Evolutionary conservation across 2,888 invertebrate genomes (phyloP), one percentile per base, ranked within the genome.

Genomic region (Sisyra nigra): DNA sequence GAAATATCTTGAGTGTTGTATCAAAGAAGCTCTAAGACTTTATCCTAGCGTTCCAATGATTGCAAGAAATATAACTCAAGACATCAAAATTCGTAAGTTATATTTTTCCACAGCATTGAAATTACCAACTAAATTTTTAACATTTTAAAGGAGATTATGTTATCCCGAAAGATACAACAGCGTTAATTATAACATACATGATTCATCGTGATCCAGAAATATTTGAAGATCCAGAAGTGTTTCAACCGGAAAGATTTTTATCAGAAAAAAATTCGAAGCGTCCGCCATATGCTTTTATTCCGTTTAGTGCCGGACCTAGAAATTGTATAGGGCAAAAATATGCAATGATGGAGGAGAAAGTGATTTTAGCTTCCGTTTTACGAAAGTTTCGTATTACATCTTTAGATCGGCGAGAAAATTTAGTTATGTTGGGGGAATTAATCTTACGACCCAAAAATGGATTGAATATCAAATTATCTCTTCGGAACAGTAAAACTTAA

Each of bases 11-110:
- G 60, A 60, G 41, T 50, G 59, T 36, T 57, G 57, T 13, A 57
- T 62, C 33, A 62, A 62, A 47, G 63, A 63, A 50, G 48, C 57
- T 15, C 48, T 63, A 9, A 48, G 62, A 24, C 47, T 63, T 2
- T 62, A 59, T 46, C 62, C 63, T 1, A 58, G 59, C 44, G 62
- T 60, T 3, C 59, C 61, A 2, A 52, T 58, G 42, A 57, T 63
- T n/a, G 54, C 54, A 2, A 51, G 63, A 44, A 45, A 46, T 17
- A 44, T 60, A 6, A 48, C 48, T 3, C 52, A 58, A 44, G 57
- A 58, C 40, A 48, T 55, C 10, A 47, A 49, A 46, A 46, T 60
- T 18, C 58, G 60, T 60, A 48, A 49, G 45, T 37, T 29, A 33
- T n/a, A n/a, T n/a, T n/a, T 42, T 29, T 39, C 35, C 31, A 3